Conservation (phyloP, 2,113 vertebrate genomes). For the Dasypus novemcinctus region DNA sequence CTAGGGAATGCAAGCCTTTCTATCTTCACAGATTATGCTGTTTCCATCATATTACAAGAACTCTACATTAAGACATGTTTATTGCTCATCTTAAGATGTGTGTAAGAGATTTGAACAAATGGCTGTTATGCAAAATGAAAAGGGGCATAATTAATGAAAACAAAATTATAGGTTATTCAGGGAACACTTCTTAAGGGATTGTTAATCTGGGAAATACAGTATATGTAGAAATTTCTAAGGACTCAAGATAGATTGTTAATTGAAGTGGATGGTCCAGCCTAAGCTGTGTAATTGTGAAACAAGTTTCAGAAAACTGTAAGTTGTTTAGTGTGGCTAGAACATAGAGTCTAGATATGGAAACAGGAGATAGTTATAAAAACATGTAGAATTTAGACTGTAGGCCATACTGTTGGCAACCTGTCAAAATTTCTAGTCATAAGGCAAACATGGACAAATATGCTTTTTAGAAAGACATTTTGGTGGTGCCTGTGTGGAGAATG, state of each 20-base stretch:
- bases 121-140: not conserved
- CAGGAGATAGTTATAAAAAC: not conserved
- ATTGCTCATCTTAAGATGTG: not conserved
- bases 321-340: not conserved
- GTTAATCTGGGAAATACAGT: not conserved
- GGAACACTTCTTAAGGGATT: not conserved
- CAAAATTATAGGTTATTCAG: not conserved
- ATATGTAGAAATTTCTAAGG: not conserved
- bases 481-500: not conserved
- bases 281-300: not conserved
- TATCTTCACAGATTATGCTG: not conserved
- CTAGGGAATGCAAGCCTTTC: not conserved
- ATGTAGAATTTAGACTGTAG: not conserved
- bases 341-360: not conserved
- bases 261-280: not conserved
- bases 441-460: not conserved
- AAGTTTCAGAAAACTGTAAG: not conserved
- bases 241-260: not conserved
- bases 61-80: not conserved
- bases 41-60: not conserved
- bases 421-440: not conserved
- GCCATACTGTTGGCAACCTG: not conserved
- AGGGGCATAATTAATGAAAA: not conserved
- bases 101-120: not conserved
- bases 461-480: not conserved